Conservation (phyloP, 2,888 invertebrate genomes). For the Saturnia pavonia region DNA sequence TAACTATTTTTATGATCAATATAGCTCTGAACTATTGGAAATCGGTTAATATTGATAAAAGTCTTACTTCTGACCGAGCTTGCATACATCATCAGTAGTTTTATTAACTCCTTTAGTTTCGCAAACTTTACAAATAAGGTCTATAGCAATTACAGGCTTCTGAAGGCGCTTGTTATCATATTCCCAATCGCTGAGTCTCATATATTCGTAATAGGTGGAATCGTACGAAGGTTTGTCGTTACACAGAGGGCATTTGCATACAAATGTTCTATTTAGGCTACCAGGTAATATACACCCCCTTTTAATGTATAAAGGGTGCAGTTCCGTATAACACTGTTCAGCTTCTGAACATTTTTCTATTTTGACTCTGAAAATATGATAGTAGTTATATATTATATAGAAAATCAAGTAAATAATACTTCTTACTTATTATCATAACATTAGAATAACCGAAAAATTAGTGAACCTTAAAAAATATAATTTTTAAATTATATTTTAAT, state of each 20-base stretch:
- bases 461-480: neutral
- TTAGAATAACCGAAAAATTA: neutral
- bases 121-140: conserved; percentile 61
- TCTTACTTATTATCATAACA: neutral
- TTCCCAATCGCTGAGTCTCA: conserved; percentile 55
- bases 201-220: conserved; percentile 52
- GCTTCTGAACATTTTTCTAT: conserved; percentile 41
- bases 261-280: conserved; percentile 56
- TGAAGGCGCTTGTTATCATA: conserved; percentile 57
- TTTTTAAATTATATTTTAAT: neutral
- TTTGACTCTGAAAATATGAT: conserved; percentile 39
- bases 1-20: too few species aligned
- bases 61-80: conserved; percentile 52
- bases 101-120: conserved; percentile 48
- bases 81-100: conserved; percentile 48
- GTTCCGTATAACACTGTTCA: conserved; percentile 57
- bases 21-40: neutral
- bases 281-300: conserved; percentile 56
- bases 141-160: conserved; percentile 38
- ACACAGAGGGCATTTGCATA: conserved; percentile 68
- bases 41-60: conserved; percentile 7
- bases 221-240: conserved; percentile 61
- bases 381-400: neutral
- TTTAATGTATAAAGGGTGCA: conserved; percentile 58
- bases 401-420: too few species aligned